These are phyloP conservation scores for Gorsachius goisagi DNA, from an alignment of 2,113 vertebrate genomes.

Conservation along the genomic window DNA sequence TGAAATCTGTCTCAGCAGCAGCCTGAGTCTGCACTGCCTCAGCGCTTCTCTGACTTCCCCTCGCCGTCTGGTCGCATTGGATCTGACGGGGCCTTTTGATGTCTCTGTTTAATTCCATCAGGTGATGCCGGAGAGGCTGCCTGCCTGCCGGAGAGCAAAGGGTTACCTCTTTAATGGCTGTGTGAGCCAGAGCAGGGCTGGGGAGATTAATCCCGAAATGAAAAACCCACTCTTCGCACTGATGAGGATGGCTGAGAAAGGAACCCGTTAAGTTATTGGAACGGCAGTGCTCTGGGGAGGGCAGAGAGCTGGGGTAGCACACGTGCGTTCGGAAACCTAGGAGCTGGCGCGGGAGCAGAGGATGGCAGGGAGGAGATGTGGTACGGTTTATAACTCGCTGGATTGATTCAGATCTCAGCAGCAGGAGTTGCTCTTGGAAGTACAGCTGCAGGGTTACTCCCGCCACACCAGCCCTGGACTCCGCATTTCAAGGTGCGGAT, in stretches of 20 bases:
- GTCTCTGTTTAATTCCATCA: conserved; percentile 37
- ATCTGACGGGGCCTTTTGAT: conserved; percentile 21
- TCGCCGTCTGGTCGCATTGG: neutral
- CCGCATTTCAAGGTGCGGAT: neutral
- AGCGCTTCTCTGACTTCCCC: neutral
- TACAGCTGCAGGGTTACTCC: neutral
- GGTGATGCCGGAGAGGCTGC: neutral
- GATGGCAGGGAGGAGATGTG: neutral
- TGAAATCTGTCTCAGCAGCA: neutral
- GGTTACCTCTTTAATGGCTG: neutral
- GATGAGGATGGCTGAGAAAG: conserved; percentile 12
- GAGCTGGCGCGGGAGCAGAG: neutral
- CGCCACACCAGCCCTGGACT: neutral
- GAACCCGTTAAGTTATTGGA: neutral
- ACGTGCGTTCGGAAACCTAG: neutral
- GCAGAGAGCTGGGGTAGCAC: neutral
- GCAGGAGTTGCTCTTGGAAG: neutral
- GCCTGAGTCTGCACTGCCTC: neutral
- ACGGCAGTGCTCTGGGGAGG: neutral
- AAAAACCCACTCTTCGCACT: neutral
- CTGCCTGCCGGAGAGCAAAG: neutral
- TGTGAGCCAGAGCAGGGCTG: neutral
- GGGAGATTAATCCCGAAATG: neutral
- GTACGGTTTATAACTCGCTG: neutral
- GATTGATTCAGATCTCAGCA: neutral